Evolutionary conservation across 2,797 vertebrate species (phyloP), one percentile per base, ranked within the genome.

Genomic region (Pseudotriccus pelzelni): DNA sequence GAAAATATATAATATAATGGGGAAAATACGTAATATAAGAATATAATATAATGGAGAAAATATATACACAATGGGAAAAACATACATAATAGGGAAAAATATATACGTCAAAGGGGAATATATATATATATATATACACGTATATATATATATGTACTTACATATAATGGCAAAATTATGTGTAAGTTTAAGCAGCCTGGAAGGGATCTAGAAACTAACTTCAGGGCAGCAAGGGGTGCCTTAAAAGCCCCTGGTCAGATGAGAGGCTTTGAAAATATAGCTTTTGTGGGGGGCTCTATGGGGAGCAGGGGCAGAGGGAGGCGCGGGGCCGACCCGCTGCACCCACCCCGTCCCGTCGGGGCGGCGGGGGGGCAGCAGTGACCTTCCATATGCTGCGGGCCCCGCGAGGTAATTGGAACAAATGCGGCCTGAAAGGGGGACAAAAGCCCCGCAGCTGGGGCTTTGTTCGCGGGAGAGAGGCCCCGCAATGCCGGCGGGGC

Each of bases 381-480:
- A 96, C 97, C 97, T 78, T 96, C 98, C 97, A 96, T 97, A 97
- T 98, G 98, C 97, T 97, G 95, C 93, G 92, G 96, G 96, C 96
- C 96, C 85, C 87, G 89, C 92, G 97, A 80, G 97, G 97, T 95
- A 97, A 97, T 96, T 94, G 97, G 96, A 97, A 97, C 97, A 97
- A 98, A 97, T 84, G 97, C 93, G 74, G 96, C 96, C 96, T 98
- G 97, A 97, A 97, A 97, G 94, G 90, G 96, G 96, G 93, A 98
- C 97, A 98, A 98, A 97, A 97, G 95, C 96, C 97, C 97, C 96
- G 96, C 97, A 98, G 97, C 98, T 98, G 97, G 87, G 95, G 97
- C 98, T 98, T 98, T 98, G 98, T 98, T 70, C 25, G 90, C 66
- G 39, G 60, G 49, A 88, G 68, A 75, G 60, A 39, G 79, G 67